A percentile compares a stretch with the other conserved stretches of the same genome.
phyloP scores from a whole-genome alignment of 30 jellyfish, hydroid and myxozoan genomes.

The Pelagia noctiluca region DNA sequence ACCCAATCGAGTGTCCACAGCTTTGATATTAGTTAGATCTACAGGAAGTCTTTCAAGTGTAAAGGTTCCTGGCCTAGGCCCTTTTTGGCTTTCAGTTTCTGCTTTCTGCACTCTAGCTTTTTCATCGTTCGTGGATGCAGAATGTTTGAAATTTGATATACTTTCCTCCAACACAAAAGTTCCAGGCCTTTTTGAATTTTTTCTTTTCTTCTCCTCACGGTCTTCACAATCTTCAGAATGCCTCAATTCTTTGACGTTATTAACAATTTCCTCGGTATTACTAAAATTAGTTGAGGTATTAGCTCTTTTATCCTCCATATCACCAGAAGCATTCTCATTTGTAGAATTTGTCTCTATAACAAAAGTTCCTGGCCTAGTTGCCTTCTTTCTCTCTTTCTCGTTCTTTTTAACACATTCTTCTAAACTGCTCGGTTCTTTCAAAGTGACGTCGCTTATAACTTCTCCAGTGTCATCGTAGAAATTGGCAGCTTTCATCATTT shows the following conservation, averaged over 20 bases:
- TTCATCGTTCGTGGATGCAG: neutral
- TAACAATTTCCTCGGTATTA: too few species aligned
- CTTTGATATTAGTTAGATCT: too few species aligned
- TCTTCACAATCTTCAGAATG: too few species aligned
- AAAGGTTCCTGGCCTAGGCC: constrained; percentile 43
- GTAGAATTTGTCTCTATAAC: constrained; percentile 7
- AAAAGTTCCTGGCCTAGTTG: constrained; percentile 17
- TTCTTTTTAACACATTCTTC: too few species aligned
- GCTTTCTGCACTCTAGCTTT: constrained; percentile 7
- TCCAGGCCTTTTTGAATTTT: neutral
- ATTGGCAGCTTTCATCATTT: neutral
- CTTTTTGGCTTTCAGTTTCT: too few species aligned
- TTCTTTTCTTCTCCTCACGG: neutral
- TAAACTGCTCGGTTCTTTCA: too few species aligned
- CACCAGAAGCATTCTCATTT: neutral
- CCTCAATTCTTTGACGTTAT: too few species aligned
- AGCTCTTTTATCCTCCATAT: too few species aligned
- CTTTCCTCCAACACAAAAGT: neutral
- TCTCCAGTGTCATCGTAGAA: neutral
- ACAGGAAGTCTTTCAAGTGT: constrained; percentile 1
- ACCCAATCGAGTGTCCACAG: too few species aligned
- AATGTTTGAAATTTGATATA: neutral
- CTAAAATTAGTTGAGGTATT: too few species aligned
- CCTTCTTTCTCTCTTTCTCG: neutral
- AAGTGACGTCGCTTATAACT: too few species aligned